A percentile compares a stretch with the other conserved stretches of the same genome.
phyloP scores from a whole-genome alignment of 1,140 invertebrate species.

The Saxidomus purpurata region DNA sequence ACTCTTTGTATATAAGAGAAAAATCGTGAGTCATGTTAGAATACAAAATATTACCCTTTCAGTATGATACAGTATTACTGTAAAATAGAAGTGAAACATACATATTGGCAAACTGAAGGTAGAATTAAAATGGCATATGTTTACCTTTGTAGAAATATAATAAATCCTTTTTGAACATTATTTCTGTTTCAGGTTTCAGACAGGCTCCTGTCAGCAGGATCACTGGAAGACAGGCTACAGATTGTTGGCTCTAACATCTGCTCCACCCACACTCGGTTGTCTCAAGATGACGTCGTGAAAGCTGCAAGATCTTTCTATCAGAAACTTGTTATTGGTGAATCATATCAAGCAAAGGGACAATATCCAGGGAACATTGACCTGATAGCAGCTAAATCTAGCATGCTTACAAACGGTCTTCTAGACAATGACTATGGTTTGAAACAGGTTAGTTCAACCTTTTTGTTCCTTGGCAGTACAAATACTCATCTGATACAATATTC shows the following conservation, averaged over 20 bases:
- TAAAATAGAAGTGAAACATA: too few relatives aligned
- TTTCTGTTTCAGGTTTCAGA: conserved; percentile 41
- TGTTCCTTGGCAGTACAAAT: too few relatives aligned
- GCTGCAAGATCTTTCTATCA: conserved; percentile 69
- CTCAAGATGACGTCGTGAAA: conserved; percentile 52
- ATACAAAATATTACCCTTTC: too few relatives aligned
- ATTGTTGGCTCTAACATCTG: conserved; percentile 66
- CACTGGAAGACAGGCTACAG: conserved; percentile 67
- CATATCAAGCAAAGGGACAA: conserved; percentile 64
- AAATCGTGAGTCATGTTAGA: too few relatives aligned
- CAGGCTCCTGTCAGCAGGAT: conserved; percentile 61
- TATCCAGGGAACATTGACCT: conserved; percentile 65
- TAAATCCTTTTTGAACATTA: too few relatives aligned
- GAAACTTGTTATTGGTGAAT: conserved; percentile 73
- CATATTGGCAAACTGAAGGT: too few relatives aligned
- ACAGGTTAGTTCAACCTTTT: conserved; percentile 55
- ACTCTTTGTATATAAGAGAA: too few relatives aligned
- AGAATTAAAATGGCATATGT: too few relatives aligned
- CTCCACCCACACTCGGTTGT: conserved; percentile 49
- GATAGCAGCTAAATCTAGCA: conserved; percentile 65
- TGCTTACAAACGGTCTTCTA: conserved; percentile 44
- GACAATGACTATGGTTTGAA: conserved; percentile 74
- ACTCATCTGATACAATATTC: too few relatives aligned
- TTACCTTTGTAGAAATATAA: too few relatives aligned
- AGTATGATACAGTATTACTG: too few relatives aligned